phyloP scores from a whole-genome alignment of 2,888 invertebrate species.

The Ichneumoninae sp. region DNA sequence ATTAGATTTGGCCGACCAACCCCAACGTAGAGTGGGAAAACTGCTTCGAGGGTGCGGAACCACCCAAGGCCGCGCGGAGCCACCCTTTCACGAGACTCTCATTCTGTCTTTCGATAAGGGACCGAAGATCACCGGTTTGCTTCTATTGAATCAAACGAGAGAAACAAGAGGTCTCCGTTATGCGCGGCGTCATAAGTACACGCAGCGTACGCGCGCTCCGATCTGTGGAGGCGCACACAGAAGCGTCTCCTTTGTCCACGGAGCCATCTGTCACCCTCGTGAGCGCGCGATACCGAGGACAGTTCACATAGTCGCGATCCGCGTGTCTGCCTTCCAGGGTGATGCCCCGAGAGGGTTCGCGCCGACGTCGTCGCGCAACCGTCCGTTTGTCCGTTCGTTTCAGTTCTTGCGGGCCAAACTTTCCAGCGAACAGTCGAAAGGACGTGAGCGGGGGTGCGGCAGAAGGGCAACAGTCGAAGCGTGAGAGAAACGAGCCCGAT shows the following conservation, averaged over 20 bases:
- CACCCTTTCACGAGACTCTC: slow-evolving; percentile 39
- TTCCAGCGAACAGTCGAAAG: slow-evolving; percentile 16
- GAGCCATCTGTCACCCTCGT: slow-evolving; percentile 79
- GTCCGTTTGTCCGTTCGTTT: slow-evolving; percentile 32
- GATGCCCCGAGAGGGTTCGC: slow-evolving; percentile 27
- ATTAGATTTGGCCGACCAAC: slow-evolving; percentile 57
- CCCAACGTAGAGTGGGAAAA: not conserved
- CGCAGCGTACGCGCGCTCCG: slow-evolving; percentile 48
- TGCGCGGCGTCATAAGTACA: slow-evolving; percentile 69
- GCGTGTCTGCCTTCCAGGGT: slow-evolving; percentile 47
- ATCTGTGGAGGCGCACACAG: slow-evolving; percentile 14
- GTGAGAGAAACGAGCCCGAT: slow-evolving; percentile 58
- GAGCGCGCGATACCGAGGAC: slow-evolving; percentile 51
- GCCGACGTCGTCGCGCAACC: slow-evolving; percentile 17
- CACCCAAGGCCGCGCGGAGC: slow-evolving; percentile 23
- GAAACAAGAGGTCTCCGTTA: slow-evolving; percentile 18
- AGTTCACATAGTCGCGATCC: slow-evolving; percentile 48
- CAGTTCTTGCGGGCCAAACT: slow-evolving; percentile 26
- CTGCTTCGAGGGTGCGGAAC: slow-evolving; percentile 32
- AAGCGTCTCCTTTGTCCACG: slow-evolving; percentile 76
- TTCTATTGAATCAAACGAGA: slow-evolving; percentile 79
- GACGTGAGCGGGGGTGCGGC: slow-evolving; percentile 18
- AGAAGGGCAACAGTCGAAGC: slow-evolving; percentile 35
- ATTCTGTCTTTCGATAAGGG: slow-evolving; percentile 50
- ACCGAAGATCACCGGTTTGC: slow-evolving; percentile 68